Evolutionary conservation across 92 coral and sea anemone species (phyloP).

Genomic region (Parazoanthus atlanticus): DNA sequence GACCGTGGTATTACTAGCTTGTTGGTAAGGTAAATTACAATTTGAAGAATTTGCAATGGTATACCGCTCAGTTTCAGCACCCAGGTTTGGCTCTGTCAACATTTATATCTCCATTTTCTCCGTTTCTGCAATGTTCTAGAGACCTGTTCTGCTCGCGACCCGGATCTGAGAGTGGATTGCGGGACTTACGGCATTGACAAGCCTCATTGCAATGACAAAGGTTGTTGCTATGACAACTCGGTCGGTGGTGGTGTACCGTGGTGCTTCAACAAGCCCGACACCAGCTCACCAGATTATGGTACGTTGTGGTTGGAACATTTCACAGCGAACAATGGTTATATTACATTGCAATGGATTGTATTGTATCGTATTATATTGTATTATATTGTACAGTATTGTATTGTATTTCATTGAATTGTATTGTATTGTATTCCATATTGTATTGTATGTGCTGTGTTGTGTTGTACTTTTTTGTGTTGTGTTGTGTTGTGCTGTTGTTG

Average conservation of each 20-base stretch:
- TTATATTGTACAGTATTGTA: no score
- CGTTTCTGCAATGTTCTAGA: background rate
- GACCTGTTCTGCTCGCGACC: constrained; percentile 15
- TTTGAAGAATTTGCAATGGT: no score
- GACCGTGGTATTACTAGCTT: no score
- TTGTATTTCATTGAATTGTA: no score
- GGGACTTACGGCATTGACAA: background rate
- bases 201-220: background rate
- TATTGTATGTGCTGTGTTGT: no score
- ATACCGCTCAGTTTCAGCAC: no score
- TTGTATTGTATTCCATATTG: background rate
- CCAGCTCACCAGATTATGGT: background rate
- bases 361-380: background rate
- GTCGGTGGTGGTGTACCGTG: constrained; percentile 21
- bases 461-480: background rate
- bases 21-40: no score
- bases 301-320: background rate
- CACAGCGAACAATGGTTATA: background rate
- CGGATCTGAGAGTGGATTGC: constrained; percentile 16
- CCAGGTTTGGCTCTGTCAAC: no score
- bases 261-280: constrained; percentile 27
- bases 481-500: background rate
- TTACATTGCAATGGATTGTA: background rate
- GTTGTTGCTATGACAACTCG: constrained; percentile 34
- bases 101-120: no score